Base-by-base conservation (phyloP, 2,888 invertebrate genomes). In the Pachydiplax longipennis region DNA sequence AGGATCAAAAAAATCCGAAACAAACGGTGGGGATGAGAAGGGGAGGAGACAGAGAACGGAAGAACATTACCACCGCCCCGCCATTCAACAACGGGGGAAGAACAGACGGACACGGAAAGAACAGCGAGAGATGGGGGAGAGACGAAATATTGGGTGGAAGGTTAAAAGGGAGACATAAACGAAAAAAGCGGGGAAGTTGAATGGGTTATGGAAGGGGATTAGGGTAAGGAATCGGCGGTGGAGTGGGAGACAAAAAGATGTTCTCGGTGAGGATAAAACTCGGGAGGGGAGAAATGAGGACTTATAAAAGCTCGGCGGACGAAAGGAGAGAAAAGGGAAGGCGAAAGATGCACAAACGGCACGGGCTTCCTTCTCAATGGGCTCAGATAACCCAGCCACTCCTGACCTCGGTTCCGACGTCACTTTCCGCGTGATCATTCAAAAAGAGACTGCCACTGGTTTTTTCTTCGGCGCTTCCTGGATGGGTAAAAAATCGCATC, bases 131-230 rank as follows among this genome's bases (percentile, higher is more conserved):
- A 1, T 18, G 53, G 83, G 35, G 83, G n/a, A 18, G 31, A 37
- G 15, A 12, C 73, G 73, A 73, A 73, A 73, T 73, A 73, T 73
- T 73, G 73, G 73, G 31, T 25, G 73, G 73, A 31, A 87, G 61
- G 40, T 22, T 48, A 83, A 53, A 48, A 58, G 61, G 87, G 61
- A 61, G 22, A 65, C 61, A 87, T 87, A 87, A 87, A 87, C 35
- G 87, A 37, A 37, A 83, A 87, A 65, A 61, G 10, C 37, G 37
- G 81, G 40, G 37, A 58, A 87, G 61, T 37, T 87, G 87, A 87
- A 87, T 87, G 87, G 87, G 87, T 87, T 87, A 87, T 87, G 87
- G 87, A 87, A 87, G 61, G 87, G 87, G 87, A 87, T 87, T 87
- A 87, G 87, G 87, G 87, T 65, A 87, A 87, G 87, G 87, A 83